phyloP scores from a whole-genome alignment of 2,797 vertebrate species.

The Leptoclinus maculatus region DNA sequence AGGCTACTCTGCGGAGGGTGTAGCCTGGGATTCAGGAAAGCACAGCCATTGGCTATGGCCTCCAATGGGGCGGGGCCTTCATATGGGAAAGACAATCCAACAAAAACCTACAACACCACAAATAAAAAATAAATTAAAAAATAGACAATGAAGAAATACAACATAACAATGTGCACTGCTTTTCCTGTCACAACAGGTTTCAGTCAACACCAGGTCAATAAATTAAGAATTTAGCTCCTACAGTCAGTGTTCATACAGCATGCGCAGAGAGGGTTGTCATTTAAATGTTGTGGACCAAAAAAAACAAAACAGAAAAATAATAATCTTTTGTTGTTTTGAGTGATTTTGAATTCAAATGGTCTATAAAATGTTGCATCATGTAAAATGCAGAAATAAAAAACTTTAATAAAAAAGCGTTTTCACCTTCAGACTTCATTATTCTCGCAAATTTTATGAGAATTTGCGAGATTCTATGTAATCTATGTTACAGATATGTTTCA shows the following conservation, averaged over 20 bases:
- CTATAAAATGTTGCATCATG: background rate
- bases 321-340: background rate
- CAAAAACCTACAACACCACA: conserved; percentile 75
- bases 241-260: background rate
- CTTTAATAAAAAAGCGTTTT: no score
- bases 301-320: background rate
- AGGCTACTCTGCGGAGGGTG: conserved; percentile 91
- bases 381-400: background rate
- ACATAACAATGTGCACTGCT: conserved; percentile 74
- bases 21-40: conserved; percentile 92
- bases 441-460: background rate
- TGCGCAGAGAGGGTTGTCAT: background rate
- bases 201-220: conserved; percentile 28
- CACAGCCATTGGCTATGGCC: conserved; percentile 93
- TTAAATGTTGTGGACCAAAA: background rate
- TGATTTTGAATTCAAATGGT: background rate
- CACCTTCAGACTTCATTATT: background rate
- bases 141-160: background rate
- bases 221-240: background rate
- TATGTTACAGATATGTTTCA: background rate
- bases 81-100: conserved; percentile 92
- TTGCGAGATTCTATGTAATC: no score
- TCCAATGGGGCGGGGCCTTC: conserved; percentile 92
- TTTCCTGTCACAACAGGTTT: conserved; percentile 53
- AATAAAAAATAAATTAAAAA: background rate